These are phyloP conservation scores for Pongo abelii DNA, from an alignment of 2,113 vertebrate genomes.

Conservation along the genomic window DNA sequence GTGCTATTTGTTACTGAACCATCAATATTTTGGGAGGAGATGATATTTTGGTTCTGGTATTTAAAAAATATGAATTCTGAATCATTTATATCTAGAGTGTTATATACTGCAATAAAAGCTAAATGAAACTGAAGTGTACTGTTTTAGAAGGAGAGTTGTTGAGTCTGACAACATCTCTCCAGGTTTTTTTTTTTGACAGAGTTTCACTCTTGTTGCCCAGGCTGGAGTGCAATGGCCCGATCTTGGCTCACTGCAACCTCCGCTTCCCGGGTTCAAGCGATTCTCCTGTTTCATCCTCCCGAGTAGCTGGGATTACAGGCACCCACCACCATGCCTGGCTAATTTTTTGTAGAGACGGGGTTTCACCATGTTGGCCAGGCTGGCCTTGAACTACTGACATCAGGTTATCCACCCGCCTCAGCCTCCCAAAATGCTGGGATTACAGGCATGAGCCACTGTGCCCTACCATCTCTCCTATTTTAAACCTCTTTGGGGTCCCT, in stretches of 20 bases:
- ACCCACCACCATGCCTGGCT: too few relatives aligned
- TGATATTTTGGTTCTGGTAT: neutral
- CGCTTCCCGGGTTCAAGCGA: accelerated
- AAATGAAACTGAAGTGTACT: neutral
- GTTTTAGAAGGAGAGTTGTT: neutral
- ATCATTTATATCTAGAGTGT: neutral
- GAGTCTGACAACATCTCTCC: neutral
- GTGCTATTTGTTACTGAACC: neutral
- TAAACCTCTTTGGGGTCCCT: neutral
- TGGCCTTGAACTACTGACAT: too few relatives aligned
- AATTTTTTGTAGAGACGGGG: too few relatives aligned
- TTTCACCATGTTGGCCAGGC: too few relatives aligned
- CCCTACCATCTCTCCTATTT: neutral
- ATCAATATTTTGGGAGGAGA: neutral
- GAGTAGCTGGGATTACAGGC: too few relatives aligned
- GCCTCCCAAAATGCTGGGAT: too few relatives aligned
- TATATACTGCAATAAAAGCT: neutral
- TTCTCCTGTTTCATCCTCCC: too few relatives aligned
- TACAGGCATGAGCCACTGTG: too few relatives aligned
- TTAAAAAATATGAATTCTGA: neutral
- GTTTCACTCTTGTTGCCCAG: too few relatives aligned
- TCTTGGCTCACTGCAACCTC: too few relatives aligned
- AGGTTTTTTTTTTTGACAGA: neutral
- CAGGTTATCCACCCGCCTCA: too few relatives aligned
- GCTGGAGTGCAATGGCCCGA: too few relatives aligned